Base-by-base conservation (phyloP, 2,888 invertebrate genomes). In the Thecocarcelia acutangulata region DNA sequence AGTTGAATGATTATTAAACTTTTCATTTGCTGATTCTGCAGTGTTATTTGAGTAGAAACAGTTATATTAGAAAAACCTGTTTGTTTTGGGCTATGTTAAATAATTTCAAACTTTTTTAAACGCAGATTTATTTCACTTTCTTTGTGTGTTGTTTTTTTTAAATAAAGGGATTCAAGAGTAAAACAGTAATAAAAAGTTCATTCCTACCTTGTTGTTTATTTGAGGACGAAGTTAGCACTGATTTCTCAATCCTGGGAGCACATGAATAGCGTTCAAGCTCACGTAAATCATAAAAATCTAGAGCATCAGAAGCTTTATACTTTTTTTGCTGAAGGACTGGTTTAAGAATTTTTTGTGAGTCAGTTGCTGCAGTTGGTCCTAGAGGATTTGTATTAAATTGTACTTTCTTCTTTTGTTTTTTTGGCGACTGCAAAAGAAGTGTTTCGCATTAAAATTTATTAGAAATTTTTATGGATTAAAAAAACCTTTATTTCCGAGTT, bases 11-110 rank as follows among this genome's bases (percentile, higher is more conserved):
- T 58, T 70, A 33, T 44, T 74, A 63, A 37, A 66, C 21, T 54
- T 37, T 66, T 56, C 44, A 33, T 52, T 61, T 59, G 52, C 56
- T 19, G 59, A 11, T 56, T 68, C 74, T 79, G 73, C 73, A 73
- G 68, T 74, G 68, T 73, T 63, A 28, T 68, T 66, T 74, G 79
- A 79, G 79, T 74, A 79, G 79, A 79, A 73, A 74, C 56, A 74
- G 56, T 79, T 68, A 63, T 68, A 79, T 74, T 68, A 56, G 42
- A 72, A 46, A 56, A 11, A 63, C 48, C 59, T 63, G 11, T 13
- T 68, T 59, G 37, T 13, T 73, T 63, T 50, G 33, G 13, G 33
- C 68, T 52, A 59, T 13, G 8, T 37, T 63, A 28, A 42, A 63
- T n/a, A n/a, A n/a, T n/a, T n/a, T n/a, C n/a, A n/a, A 52, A 15